Percentiles rank a stretch among this genome's conserved stretches.
Conservation (phyloP, 2,888 invertebrate species). For the Apeira syringaria region DNA sequence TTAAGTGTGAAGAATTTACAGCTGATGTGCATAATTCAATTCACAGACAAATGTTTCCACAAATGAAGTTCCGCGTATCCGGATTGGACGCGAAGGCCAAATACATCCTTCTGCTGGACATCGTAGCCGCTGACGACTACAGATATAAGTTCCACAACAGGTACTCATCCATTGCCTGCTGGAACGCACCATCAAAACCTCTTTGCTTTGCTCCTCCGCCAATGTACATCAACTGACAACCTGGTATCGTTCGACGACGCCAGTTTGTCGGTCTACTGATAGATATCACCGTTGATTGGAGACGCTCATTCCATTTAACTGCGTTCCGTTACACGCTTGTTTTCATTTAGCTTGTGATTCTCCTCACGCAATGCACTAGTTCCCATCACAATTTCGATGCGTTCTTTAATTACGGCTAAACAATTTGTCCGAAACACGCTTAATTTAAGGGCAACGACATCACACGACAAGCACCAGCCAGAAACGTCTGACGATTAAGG, state of each 20-base stretch:
- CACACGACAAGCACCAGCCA: conserved; percentile 57
- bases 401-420: conserved; percentile 72
- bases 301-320: conserved; percentile 56
- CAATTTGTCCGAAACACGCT: conserved; percentile 76
- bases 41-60: conserved; percentile 99
- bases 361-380: conserved; percentile 75
- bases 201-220: conserved; percentile 39
- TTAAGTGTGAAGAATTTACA: background rate
- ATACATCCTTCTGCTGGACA: conserved; percentile 99
- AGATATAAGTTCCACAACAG: conserved; percentile 99
- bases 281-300: conserved; percentile 71
- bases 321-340: conserved; percentile 66
- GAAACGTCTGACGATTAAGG: conserved; percentile 70
- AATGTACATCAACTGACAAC: conserved; percentile 48
- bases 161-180: conserved; percentile 72
- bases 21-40: conserved; percentile 42
- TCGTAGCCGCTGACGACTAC: conserved; percentile 99
- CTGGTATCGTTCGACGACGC: conserved; percentile 43
- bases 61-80: conserved; percentile 99
- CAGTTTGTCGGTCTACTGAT: conserved; percentile 51
- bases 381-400: conserved; percentile 67
- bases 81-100: conserved; percentile 99
- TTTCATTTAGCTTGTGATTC: conserved; percentile 79
- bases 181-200: conserved; percentile 43
- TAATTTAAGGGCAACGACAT: conserved; percentile 80